Evolutionary conservation across 2,888 invertebrate species (phyloP), one percentile per base, ranked within the genome.

Genomic region (Folsomia manolachei): DNA sequence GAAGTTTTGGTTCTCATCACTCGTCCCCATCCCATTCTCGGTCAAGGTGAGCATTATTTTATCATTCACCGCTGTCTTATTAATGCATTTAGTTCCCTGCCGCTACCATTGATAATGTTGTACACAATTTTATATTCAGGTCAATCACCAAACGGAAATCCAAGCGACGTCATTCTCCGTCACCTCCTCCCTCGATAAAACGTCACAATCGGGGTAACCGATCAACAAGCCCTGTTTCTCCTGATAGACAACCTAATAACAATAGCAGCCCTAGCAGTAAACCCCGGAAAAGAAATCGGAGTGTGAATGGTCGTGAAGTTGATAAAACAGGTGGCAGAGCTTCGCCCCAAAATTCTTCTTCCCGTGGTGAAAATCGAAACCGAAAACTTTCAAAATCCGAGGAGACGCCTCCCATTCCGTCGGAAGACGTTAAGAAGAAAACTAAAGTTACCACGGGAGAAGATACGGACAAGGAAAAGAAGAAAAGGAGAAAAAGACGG

Each of bases 331-430:
- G 71, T 62, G 75, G 71, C 39, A 72, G 25, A 70, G 25, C 21
- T 26, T 21, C 63, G 21, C 23, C 52, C 4, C 82, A 72, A 87
- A 86, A 27, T 11, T 61, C 69, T 1, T 26, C 69, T n/a, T n/a
- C n/a, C n/a, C n/a, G n/a, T n/a, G n/a, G n/a, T n/a, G n/a, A n/a
- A 18, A 39, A 21, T 61, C 27, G 19, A 39, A 26, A 21, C n/a
- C 18, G 27, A 1, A 24, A 23, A 21, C 26, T 21, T 21, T 53
- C 25, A n/a, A 60, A 21, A n/a, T n/a, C 25, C 24, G 51, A 56
- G 18, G 9, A 25, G 11, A 18, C 39, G 2, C 56, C n/a, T 56
- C 27, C 60, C 18, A 27, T 72, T 74, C 68, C 71, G 69, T 63
- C 56, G 72, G 19, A 74, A 70, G 2, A 77, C 76, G 67, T 72